Conservation (phyloP, 53 echinoderm and acorn worm species). For the Stichopus horrens region DNA sequence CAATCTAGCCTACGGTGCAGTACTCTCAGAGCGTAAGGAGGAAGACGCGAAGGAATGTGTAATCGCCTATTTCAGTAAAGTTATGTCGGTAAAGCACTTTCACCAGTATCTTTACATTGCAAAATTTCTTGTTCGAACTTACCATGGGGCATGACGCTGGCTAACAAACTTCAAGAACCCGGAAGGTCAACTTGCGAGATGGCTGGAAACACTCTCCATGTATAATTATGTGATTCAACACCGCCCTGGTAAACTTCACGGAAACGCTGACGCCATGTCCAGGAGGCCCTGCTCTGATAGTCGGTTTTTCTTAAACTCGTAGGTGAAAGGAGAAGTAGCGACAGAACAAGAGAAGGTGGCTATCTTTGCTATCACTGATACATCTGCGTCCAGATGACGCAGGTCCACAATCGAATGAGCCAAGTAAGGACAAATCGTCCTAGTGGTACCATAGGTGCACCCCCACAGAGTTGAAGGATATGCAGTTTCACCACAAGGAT, state of each 20-base stretch:
- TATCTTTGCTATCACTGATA: not conserved
- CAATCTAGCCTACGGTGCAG: too few relatives aligned
- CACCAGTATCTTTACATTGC: too few relatives aligned
- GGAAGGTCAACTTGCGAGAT: not conserved
- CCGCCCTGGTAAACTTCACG: constrained; percentile 33
- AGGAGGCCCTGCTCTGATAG: constrained; percentile 5
- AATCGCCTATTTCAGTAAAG: too few relatives aligned
- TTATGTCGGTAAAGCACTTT: too few relatives aligned
- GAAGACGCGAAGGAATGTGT: too few relatives aligned
- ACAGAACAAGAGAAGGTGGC: not conserved
- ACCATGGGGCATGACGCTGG: too few relatives aligned
- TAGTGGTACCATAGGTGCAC: not conserved
- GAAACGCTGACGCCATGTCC: constrained; percentile 45
- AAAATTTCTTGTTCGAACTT: too few relatives aligned
- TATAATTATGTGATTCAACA: constrained; percentile 39
- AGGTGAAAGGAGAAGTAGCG: not conserved
- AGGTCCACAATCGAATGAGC: not conserved
- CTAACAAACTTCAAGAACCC: not conserved
- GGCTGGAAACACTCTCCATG: constrained; percentile 11
- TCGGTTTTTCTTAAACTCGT: too few relatives aligned
- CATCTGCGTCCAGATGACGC: not conserved
- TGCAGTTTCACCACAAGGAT: too few relatives aligned
- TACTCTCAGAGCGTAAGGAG: too few relatives aligned
- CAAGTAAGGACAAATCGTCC: not conserved
- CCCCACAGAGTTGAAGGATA: too few relatives aligned